phyloP scores from a whole-genome alignment of 2,797 vertebrate species.

The Galagoides demidoff region DNA sequence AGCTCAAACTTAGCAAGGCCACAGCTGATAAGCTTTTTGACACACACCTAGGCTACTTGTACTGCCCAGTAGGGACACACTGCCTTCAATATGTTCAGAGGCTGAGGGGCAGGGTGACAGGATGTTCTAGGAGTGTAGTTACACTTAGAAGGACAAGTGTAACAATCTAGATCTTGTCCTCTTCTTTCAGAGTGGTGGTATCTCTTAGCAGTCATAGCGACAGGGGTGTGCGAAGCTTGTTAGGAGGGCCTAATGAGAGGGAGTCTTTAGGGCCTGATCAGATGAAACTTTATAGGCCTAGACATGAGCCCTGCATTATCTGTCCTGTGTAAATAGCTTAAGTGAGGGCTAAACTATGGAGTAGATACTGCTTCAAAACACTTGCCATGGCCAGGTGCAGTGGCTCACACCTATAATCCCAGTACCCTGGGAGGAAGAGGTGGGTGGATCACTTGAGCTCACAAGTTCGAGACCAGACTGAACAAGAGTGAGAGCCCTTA shows the following conservation, averaged over 20 bases:
- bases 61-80: not conserved
- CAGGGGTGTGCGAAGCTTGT: not conserved
- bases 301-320: not conserved
- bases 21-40: too few species aligned
- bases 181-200: not conserved
- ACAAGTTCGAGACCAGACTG: too few species aligned
- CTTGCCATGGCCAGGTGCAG: not conserved
- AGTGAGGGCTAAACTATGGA: not conserved
- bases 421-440: too few species aligned
- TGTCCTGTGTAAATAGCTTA: not conserved
- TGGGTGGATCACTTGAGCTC: too few species aligned
- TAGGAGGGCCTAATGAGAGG: not conserved
- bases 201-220: too few species aligned
- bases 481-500: too few species aligned
- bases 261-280: not conserved
- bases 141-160: not conserved
- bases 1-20: not conserved
- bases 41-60: not conserved
- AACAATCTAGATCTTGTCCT: too few species aligned
- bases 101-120: not conserved
- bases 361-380: not conserved
- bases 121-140: not conserved
- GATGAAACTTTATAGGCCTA: not conserved
- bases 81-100: not conserved
- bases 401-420: too few species aligned